Conservation (phyloP, 2,888 invertebrate species). For the Melikaiella ostensackeni region DNA sequence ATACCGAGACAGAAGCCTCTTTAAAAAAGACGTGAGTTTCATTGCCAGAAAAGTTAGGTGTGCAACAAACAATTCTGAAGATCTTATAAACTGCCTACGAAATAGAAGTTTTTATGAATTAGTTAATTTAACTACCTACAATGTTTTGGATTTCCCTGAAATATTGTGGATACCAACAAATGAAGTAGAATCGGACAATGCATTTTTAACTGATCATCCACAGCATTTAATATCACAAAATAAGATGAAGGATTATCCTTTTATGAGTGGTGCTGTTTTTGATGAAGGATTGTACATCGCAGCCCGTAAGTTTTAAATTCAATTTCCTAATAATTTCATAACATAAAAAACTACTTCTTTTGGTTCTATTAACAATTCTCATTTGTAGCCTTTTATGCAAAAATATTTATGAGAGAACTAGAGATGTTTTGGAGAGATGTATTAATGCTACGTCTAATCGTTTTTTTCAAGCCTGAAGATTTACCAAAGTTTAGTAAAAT, state of each 20-base stretch:
- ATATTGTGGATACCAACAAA: conserved; percentile 6
- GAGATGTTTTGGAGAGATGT: neutral
- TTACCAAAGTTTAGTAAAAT: neutral
- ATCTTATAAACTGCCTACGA: conserved; percentile 82
- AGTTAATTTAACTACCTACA: conserved; percentile 2
- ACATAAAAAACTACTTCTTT: too few species aligned
- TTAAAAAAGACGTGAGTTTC: conserved; percentile 80
- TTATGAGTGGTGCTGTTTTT: neutral
- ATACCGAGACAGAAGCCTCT: conserved; percentile 77
- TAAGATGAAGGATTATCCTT: conserved; percentile 9
- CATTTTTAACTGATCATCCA: conserved; percentile 17
- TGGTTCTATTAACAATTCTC: too few species aligned
- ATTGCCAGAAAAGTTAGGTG: conserved; percentile 83
- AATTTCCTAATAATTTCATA: too few species aligned
- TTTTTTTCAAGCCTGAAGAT: neutral
- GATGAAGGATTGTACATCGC: conserved; percentile 16
- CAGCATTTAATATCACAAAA: neutral
- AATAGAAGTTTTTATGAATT: conserved; percentile 67
- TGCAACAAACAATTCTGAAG: conserved; percentile 77
- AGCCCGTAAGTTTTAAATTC: neutral
- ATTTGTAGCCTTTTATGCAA: neutral
- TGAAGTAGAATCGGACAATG: conserved; percentile 10
- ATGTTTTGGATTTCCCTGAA: conserved; percentile 15
- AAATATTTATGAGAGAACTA: neutral
- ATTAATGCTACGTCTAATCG: neutral